Conservation (phyloP, 2,888 invertebrate genomes). For the Octodonta nipae region DNA sequence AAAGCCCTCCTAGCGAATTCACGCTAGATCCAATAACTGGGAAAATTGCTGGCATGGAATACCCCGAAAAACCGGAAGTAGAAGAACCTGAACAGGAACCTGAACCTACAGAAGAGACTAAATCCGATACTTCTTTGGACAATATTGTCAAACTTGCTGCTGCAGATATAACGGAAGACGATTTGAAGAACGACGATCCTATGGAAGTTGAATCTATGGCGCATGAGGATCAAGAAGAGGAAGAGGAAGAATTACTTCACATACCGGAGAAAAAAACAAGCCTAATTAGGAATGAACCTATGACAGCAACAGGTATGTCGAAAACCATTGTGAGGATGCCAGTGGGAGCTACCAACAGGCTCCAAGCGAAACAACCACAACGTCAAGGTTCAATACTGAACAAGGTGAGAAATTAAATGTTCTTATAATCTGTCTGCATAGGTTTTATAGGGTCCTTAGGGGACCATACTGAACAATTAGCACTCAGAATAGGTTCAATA, state of each 20-base stretch:
- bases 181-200: constrained; percentile 20
- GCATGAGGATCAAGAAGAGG: constrained; percentile 5
- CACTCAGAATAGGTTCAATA: too few species aligned
- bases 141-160: constrained; percentile 32
- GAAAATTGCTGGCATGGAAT: constrained; percentile 19
- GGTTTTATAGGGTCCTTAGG: too few species aligned
- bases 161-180: constrained; percentile 30
- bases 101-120: constrained; percentile 13
- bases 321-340: constrained; percentile 2
- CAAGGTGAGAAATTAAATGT: too few species aligned
- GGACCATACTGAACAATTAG: too few species aligned
- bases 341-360: neutral
- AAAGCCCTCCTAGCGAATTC: constrained; percentile 53
- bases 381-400: constrained; percentile 25
- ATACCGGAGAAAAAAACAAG: neutral
- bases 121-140: constrained; percentile 19
- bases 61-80: constrained; percentile 13
- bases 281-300: constrained; percentile 25
- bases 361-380: neutral
- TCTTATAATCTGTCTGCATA: too few species aligned
- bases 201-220: constrained; percentile 8
- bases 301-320: constrained; percentile 2
- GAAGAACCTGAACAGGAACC: constrained; percentile 25
- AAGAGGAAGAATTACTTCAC: neutral
- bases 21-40: constrained; percentile 48